Percentiles rank a stretch among this genome's conserved stretches.
These are phyloP conservation scores for Drosophila sturtevanti DNA, from an alignment of 1,140 invertebrate species.

Conservation along the genomic window DNA sequence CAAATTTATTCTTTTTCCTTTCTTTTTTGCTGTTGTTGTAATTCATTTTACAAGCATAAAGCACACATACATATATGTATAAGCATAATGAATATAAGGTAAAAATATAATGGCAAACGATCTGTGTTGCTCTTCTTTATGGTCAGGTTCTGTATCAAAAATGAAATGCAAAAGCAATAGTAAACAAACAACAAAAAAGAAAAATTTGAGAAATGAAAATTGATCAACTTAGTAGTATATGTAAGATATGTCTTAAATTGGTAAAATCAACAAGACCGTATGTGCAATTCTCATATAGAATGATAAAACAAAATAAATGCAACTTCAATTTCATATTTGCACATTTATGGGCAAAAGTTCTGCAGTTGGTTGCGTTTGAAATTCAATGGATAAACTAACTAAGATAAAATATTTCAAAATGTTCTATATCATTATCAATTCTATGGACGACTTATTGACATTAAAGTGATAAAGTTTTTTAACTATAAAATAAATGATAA, in stretches of 20 bases:
- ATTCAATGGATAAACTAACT: not conserved
- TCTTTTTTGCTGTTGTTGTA: conserved; percentile 34
- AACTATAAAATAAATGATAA: too few relatives aligned
- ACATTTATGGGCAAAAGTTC: too few relatives aligned
- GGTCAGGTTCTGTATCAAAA: not conserved
- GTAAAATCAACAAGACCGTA: conserved; percentile 23
- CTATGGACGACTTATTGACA: too few relatives aligned
- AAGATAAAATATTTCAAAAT: too few relatives aligned
- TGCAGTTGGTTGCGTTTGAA: too few relatives aligned
- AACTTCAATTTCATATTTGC: not conserved
- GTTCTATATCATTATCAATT: too few relatives aligned
- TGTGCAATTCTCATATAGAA: not conserved
- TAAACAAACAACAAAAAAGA: conserved; percentile 22
- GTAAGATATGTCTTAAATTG: not conserved
- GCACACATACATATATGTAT: conserved; percentile 37
- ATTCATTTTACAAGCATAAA: conserved; percentile 52
- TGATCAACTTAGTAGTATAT: conserved; percentile 22
- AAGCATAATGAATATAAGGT: not conserved
- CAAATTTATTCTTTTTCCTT: conserved; percentile 25
- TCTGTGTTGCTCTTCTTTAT: not conserved
- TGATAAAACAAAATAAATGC: not conserved
- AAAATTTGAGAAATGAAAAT: not conserved
- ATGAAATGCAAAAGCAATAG: not conserved
- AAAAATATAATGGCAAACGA: not conserved
- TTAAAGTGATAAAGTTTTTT: too few relatives aligned